Evolutionary conservation across 2,888 invertebrate species (phyloP).

Genomic region (Pyrrhia umbra): DNA sequence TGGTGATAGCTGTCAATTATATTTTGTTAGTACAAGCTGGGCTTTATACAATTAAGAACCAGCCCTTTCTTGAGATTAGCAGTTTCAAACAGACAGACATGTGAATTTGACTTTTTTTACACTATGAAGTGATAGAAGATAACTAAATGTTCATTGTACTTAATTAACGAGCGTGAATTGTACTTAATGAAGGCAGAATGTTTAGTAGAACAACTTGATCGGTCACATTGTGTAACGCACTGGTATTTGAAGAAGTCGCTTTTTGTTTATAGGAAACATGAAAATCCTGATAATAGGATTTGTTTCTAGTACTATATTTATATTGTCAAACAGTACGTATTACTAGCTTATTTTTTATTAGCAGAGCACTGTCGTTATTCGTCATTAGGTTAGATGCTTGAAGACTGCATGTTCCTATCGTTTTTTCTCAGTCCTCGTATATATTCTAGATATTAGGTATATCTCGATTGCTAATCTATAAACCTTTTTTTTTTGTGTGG

Average conservation of each 20-base stretch:
- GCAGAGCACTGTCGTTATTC: too few species aligned
- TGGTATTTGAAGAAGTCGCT: not conserved
- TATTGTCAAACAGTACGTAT: conserved; percentile 35
- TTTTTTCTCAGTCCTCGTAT: too few species aligned
- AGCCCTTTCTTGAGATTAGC: too few species aligned
- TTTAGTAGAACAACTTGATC: not conserved
- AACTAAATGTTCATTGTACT: conserved; percentile 38
- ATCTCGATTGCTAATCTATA: too few species aligned
- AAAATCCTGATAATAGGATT: conserved; percentile 31
- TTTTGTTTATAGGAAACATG: conserved; percentile 19
- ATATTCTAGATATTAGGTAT: too few species aligned
- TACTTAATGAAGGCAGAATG: conserved; percentile 14
- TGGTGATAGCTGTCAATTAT: too few species aligned
- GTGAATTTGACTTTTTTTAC: too few species aligned
- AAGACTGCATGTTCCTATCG: too few species aligned
- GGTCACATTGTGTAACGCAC: conserved; percentile 9
- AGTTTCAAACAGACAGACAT: too few species aligned
- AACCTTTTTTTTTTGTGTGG: too few species aligned
- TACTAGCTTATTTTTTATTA: not conserved
- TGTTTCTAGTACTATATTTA: conserved; percentile 3
- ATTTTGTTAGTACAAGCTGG: too few species aligned
- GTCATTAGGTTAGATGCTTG: not conserved
- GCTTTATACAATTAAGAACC: too few species aligned
- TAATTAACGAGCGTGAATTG: conserved; percentile 41
- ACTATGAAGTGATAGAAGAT: not conserved